Percentiles rank a stretch among this genome's conserved stretches.
Evolutionary conservation across 2,888 invertebrate species (phyloP).

Genomic region (Nyleta sp.): DNA sequence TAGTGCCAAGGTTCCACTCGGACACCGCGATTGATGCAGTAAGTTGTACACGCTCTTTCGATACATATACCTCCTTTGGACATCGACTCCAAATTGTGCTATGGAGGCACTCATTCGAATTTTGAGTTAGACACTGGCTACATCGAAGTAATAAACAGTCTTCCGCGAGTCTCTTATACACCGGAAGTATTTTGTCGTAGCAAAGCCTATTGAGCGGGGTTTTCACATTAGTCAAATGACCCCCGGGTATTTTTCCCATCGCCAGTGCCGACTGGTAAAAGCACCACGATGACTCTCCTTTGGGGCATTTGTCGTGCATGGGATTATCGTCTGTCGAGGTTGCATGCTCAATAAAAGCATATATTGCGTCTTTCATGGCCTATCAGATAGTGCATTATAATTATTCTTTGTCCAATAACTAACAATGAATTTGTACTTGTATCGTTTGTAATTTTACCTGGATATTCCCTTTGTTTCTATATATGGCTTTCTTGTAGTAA

Average conservation of each 20-base stretch:
- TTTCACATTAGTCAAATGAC: not conserved
- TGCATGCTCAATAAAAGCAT: conserved; percentile 26
- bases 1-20: conserved; percentile 49
- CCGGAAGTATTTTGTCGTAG: conserved; percentile 15
- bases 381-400: not conserved
- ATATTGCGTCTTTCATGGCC: conserved; percentile 2
- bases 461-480: conserved; percentile 41
- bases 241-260: conserved; percentile 14
- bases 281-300: conserved; percentile 48
- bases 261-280: conserved; percentile 60
- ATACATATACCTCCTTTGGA: conserved; percentile 24
- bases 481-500: conserved; percentile 49
- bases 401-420: not conserved
- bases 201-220: conserved; percentile 8
- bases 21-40: conserved; percentile 35
- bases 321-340: conserved; percentile 55
- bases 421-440: not conserved
- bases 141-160: conserved; percentile 41
- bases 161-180: conserved; percentile 41
- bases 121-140: conserved; percentile 46
- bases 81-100: conserved; percentile 46
- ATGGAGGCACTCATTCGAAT: conserved; percentile 54
- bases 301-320: conserved; percentile 40
- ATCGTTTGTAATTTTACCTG: conserved; percentile 31
- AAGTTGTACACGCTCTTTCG: conserved; percentile 15